Percentiles rank a stretch among this genome's conserved stretches.
phyloP scores from a whole-genome alignment of 2,888 invertebrate genomes.

The Epirrhoe alternata region DNA sequence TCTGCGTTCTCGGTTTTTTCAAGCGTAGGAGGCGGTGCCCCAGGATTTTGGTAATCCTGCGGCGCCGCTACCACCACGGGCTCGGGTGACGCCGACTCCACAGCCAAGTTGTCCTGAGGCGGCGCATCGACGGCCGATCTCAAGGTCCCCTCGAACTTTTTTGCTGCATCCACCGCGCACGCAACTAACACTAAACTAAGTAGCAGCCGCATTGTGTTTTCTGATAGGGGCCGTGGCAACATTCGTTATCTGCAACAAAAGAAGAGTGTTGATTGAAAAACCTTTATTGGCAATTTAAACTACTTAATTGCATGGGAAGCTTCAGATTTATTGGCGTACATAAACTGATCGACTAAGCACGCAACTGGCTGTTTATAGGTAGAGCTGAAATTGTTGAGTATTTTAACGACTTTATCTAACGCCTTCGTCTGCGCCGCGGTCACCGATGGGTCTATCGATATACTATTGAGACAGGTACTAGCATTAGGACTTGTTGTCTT shows the following conservation, averaged over 20 bases:
- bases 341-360: constrained; percentile 60
- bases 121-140: constrained; percentile 80
- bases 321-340: constrained; percentile 55
- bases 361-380: constrained; percentile 47
- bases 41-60: constrained; percentile 75
- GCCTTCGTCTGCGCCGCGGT: constrained; percentile 44
- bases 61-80: constrained; percentile 77
- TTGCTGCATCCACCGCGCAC: constrained; percentile 76
- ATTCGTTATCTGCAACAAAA: constrained; percentile 81
- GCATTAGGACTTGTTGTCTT: constrained; percentile 45
- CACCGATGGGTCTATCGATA: constrained; percentile 24
- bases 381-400: constrained; percentile 53
- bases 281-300: constrained; percentile 59
- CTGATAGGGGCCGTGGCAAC: constrained; percentile 74
- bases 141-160: constrained; percentile 79
- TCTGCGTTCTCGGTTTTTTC: constrained; percentile 42
- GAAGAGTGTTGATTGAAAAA: constrained; percentile 65
- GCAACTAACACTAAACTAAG: constrained; percentile 77
- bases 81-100: constrained; percentile 77
- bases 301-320: constrained; percentile 66
- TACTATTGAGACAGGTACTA: constrained; percentile 18
- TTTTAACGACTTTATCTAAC: constrained; percentile 53
- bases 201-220: constrained; percentile 77
- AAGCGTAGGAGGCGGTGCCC: constrained; percentile 62
- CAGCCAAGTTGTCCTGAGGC: constrained; percentile 78